A percentile compares a stretch with the other conserved stretches of the same genome.
These are phyloP conservation scores for Alethe castanea DNA, from an alignment of 2,113 vertebrate species.

Conservation along the genomic window DNA sequence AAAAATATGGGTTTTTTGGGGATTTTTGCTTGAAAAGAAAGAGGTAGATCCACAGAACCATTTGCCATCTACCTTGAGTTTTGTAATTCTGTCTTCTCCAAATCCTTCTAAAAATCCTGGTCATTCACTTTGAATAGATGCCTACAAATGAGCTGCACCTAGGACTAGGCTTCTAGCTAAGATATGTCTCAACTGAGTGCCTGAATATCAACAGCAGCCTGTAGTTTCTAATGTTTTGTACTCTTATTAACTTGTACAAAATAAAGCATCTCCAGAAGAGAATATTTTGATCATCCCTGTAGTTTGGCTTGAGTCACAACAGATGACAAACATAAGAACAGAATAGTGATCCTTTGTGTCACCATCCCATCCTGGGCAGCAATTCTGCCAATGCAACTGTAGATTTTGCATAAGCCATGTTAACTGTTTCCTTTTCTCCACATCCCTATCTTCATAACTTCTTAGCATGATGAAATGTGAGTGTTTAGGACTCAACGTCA, in stretches of 20 bases:
- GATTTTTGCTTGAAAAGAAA: neutral
- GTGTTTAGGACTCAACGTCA: neutral
- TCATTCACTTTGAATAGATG: neutral
- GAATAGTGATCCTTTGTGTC: neutral
- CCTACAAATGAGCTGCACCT: neutral
- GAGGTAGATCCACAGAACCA: neutral
- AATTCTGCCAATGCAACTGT: neutral
- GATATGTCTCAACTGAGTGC: neutral
- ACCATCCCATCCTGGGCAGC: neutral
- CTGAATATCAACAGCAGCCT: neutral
- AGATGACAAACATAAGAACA: neutral
- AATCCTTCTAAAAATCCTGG: neutral
- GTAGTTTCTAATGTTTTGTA: neutral
- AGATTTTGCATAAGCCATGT: neutral
- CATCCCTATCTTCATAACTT: neutral
- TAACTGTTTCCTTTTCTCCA: neutral
- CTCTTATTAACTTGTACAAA: neutral
- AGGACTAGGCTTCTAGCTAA: neutral
- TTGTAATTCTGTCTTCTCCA: neutral
- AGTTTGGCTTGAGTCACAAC: neutral
- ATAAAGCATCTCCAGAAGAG: neutral
- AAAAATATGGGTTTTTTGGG: neutral
- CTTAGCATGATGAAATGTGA: neutral
- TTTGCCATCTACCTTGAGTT: neutral
- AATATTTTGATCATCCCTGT: neutral